Conservation (phyloP, 2,888 invertebrate species). For the Tetragnatha montana region DNA sequence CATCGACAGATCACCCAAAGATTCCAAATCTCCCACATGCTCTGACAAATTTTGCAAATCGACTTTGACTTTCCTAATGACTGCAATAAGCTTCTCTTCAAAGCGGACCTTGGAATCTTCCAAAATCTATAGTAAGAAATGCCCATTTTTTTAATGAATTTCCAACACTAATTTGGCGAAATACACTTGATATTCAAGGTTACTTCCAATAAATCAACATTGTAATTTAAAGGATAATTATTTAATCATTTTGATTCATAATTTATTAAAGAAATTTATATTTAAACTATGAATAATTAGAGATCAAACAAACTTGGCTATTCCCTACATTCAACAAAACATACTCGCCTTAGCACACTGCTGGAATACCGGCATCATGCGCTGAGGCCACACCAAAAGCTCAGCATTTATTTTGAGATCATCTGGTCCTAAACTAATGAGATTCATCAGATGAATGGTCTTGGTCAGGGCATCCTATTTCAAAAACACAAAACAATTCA, state of each 20-base stretch:
- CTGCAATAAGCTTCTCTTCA: conserved; percentile 86
- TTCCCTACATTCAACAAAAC: too few species aligned
- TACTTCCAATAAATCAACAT: not conserved
- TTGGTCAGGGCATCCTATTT: conserved; percentile 56
- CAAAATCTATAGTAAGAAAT: conserved; percentile 79
- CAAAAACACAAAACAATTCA: not conserved
- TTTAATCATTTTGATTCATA: not conserved
- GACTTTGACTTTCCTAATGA: conserved; percentile 83
- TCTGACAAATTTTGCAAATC: conserved; percentile 85
- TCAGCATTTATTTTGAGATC: conserved; percentile 88
- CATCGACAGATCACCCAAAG: conserved; percentile 87
- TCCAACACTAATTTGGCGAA: too few species aligned
- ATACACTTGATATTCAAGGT: not conserved
- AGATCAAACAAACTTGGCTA: too few species aligned
- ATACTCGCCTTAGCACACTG: conserved; percentile 82
- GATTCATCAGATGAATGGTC: conserved; percentile 81
- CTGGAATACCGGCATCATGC: conserved; percentile 88
- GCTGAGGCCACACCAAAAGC: conserved; percentile 88
- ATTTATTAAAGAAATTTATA: too few species aligned
- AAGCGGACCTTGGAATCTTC: conserved; percentile 89
- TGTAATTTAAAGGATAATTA: not conserved
- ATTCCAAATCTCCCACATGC: conserved; percentile 85
- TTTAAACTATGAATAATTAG: too few species aligned
- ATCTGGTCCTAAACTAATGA: conserved; percentile 84
- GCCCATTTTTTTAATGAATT: too few species aligned